Percentiles rank a stretch among this genome's conserved stretches.
These are phyloP conservation scores for Laticauda laticaudata DNA, from an alignment of 2,113 vertebrate genomes.

Conservation along the genomic window DNA sequence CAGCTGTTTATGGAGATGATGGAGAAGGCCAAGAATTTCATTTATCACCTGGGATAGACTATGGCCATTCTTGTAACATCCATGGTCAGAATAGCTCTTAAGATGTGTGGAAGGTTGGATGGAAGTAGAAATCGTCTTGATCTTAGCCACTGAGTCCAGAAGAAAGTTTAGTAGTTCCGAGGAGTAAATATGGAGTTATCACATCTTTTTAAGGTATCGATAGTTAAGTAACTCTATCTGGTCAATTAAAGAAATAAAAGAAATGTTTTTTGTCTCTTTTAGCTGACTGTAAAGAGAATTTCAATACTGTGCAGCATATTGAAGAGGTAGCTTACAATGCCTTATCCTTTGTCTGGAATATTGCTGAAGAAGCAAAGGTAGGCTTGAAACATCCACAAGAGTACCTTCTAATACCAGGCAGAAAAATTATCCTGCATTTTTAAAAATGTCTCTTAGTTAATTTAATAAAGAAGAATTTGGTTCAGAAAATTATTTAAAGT, in stretches of 20 bases:
- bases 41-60: not conserved
- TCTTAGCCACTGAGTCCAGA: not conserved
- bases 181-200: not conserved
- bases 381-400: not conserved
- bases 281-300: conserved; percentile 98
- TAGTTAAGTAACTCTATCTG: not conserved
- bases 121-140: not conserved
- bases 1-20: not conserved
- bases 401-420: not conserved
- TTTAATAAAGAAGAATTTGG: not conserved
- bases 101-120: no score
- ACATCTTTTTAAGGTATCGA: not conserved
- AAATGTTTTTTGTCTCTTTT: conserved; percentile 31
- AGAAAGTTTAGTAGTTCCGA: not conserved
- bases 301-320: conserved; percentile 88
- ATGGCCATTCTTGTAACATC: not conserved
- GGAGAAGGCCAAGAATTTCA: not conserved
- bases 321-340: conserved; percentile 96
- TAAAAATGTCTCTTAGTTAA: not conserved
- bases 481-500: not conserved
- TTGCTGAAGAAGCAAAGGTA: conserved; percentile 95
- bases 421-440: not conserved
- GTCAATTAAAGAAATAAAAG: not conserved
- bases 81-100: not conserved
- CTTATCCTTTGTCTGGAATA: conserved; percentile 92